Evolutionary conservation across 1,140 invertebrate genomes (phyloP), one percentile per base, ranked within the genome.

Genomic region (Gryon sp.): DNA sequence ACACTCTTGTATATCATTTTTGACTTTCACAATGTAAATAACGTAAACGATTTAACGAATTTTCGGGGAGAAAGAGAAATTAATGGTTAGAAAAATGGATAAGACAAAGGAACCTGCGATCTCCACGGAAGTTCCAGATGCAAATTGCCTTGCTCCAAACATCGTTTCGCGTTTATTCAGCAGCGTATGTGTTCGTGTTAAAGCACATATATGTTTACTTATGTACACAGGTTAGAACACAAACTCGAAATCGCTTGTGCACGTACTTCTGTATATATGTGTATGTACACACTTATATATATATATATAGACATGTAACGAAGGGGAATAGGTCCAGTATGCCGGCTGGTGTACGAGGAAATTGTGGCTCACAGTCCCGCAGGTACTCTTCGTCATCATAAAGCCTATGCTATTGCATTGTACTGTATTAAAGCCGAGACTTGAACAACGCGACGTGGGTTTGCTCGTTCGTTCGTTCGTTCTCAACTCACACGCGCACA

Each of bases 381-480:
- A 84, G 87, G 87, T 86, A 83, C 86, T 84, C 83, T 88, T 88
- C 86, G 86, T 88, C 86, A 88, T 88, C 85, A 87, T 88, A 87
- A 88, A 88, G 84, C 86, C 85, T 86, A 84, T 80, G 69, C 80
- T 80, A 79, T 81, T 77, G 78, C 82, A 81, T 82, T 86, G 83
- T 86, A 84, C 79, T 80, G 81, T 86, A 86, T 85, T 86, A 87
- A 86, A 85, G 78, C 82, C 82, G 69, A 48, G 52, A 73, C 83
- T 81, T 77, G 73, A 79, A 83, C 80, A 83, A 70, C 68, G 40
- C 76, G 40, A 28, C 73, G 36, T 66, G n/a, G n/a, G n/a, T n/a
- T n/a, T n/a, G n/a, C n/a, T n/a, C n/a, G n/a, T n/a, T n/a, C n/a
- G n/a, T n/a, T n/a, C n/a, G 46, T 69, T 78, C 63, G 66, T 41